Base-by-base conservation (phyloP, 2,888 invertebrate genomes). In the Alcis repandata region DNA sequence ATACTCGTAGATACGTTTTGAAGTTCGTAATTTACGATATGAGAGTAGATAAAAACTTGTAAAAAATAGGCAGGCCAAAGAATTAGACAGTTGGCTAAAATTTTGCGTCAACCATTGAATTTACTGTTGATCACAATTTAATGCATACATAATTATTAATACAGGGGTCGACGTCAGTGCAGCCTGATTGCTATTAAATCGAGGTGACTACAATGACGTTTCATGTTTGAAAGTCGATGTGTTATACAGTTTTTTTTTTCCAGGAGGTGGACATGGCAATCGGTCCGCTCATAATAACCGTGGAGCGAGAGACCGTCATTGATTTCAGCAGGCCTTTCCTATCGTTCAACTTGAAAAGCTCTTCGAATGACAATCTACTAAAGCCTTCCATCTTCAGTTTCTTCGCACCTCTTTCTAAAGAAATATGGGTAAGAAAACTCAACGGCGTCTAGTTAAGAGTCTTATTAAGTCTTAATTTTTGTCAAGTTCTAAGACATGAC, bases 241-340 rank as follows among this genome's bases (percentile, higher is more conserved):
- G 17, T 2, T 17, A 48, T 27, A n/a, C 0, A 33, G 11, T 11
- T 19, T 27, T 32, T 54, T 32, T 38, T 58, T 90, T 94, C 49
- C 93, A 99, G 98, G 98, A 98, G 92, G 98, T 98, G 19, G 99
- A 99, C 87, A 95, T 99, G 84, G 98, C 98, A 4, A 97, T 99
- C 64, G 98, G 98, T 8, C 97, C 99, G 13, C 95, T 99, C 91
- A 98, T 98, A 52, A 98, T 99, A 79, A 99, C 98, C 8, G 96
- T 98, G 15, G 98, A 97, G 82, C 94, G 99, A 32, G 99, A 99
- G 90, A 94, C 97, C 61, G 98, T 98, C 72, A 97, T 99, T 74
- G 99, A 99, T 89, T 99, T 99, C 92, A 98, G 98, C 84, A 99
- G 98, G 89, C 98, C 99, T 1, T 99, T 99, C 92, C 97, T 99